Evolutionary conservation across 2,113 vertebrate species (phyloP).

Genomic region (Tympanuchus pallidicinctus): DNA sequence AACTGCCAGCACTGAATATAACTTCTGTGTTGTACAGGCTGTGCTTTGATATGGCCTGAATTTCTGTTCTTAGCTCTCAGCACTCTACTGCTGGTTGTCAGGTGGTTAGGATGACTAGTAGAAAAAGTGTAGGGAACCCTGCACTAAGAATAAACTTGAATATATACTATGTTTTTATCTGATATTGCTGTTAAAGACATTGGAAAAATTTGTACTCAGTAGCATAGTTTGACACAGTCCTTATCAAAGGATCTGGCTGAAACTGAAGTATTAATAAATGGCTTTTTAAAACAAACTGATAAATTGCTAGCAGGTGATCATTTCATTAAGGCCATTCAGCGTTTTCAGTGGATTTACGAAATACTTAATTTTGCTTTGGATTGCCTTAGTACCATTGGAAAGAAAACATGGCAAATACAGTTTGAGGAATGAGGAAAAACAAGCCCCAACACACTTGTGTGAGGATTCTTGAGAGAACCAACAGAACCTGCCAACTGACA

Average conservation of each 20-base stretch:
- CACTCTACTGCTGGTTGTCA: background rate
- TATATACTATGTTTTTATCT: background rate
- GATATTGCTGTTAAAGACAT: background rate
- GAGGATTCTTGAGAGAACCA: background rate
- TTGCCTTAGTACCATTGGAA: background rate
- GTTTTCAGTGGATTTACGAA: conserved; percentile 9
- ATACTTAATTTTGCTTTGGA: background rate
- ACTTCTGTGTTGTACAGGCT: background rate
- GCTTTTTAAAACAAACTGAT: background rate
- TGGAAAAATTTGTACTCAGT: background rate
- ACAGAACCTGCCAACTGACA: background rate
- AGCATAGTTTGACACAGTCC: background rate
- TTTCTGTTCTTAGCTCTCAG: background rate
- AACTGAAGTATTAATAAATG: background rate
- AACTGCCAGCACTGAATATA: background rate
- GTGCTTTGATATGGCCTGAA: background rate
- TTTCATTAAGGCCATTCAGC: background rate
- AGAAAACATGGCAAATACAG: background rate
- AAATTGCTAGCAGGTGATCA: background rate
- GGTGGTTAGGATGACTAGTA: background rate
- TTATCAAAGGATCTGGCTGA: background rate
- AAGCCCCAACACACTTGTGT: background rate
- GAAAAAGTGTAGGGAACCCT: background rate
- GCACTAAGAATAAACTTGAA: background rate
- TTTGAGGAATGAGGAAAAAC: background rate